These are phyloP conservation scores for Priocnemis perturbator DNA, from an alignment of 2,888 invertebrate genomes.

Conservation along the genomic window DNA sequence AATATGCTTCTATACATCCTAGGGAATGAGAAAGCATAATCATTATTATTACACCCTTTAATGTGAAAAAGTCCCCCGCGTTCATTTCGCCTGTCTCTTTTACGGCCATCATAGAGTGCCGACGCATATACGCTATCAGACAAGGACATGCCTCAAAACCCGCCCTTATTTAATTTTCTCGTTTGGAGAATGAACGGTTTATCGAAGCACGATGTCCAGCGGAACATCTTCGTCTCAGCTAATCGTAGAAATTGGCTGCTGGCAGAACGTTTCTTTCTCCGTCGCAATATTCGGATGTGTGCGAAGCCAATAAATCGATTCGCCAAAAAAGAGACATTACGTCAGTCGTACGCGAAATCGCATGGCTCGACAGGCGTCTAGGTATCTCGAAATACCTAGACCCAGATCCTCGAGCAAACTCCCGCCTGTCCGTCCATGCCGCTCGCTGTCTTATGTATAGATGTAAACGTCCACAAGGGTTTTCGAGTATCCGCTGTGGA, in stretches of 20 bases:
- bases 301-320: conserved; percentile 23
- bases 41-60: too few relatives aligned
- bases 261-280: conserved; percentile 15
- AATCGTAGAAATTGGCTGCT: conserved; percentile 11
- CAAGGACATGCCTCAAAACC: conserved; percentile 22
- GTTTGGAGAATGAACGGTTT: too few relatives aligned
- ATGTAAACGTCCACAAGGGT: conserved; percentile 41
- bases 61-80: too few relatives aligned
- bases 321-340: conserved; percentile 22
- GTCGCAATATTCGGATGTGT: conserved; percentile 15
- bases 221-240: too few relatives aligned
- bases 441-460: conserved; percentile 33
- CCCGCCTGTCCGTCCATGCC: conserved; percentile 24
- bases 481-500: conserved; percentile 59
- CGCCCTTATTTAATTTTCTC: too few relatives aligned
- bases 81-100: too few relatives aligned
- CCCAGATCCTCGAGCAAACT: conserved; percentile 37
- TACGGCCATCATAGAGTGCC: conserved; percentile 20
- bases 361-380: conserved; percentile 24
- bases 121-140: background rate
- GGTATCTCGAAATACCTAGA: conserved; percentile 55
- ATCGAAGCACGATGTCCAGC: too few relatives aligned
- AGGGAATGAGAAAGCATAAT: too few relatives aligned
- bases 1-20: too few relatives aligned
- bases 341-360: conserved; percentile 29